These are phyloP conservation scores for Pseudomyrmex pallidus DNA, from an alignment of 1,140 invertebrate species.

Conservation along the genomic window DNA sequence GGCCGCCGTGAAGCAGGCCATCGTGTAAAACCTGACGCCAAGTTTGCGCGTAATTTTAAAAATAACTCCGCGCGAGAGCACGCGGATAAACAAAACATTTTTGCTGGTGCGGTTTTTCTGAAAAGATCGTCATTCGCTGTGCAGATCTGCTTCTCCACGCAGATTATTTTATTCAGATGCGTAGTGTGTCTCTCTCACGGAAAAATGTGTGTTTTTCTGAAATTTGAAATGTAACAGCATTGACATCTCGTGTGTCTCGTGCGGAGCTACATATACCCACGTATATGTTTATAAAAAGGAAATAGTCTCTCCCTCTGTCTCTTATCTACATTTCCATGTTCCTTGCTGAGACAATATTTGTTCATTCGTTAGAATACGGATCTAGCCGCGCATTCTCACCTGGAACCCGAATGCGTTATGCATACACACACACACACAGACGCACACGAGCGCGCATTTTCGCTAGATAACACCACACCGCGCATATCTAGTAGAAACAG, in stretches of 20 bases:
- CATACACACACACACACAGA: too few species aligned
- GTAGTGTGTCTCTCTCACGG: too few species aligned
- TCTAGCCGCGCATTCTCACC: neutral
- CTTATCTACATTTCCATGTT: neutral
- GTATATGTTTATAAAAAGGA: neutral
- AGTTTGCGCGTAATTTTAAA: constrained; percentile 9
- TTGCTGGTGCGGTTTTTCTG: neutral
- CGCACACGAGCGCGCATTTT: neutral
- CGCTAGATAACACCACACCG: constrained; percentile 22
- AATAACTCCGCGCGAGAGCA: neutral
- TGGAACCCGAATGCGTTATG: constrained; percentile 59
- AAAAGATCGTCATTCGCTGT: too few species aligned
- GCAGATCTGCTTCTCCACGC: too few species aligned
- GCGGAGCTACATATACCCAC: too few species aligned
- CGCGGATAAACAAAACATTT: constrained; percentile 18
- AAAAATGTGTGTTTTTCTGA: neutral
- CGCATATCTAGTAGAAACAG: constrained; percentile 68
- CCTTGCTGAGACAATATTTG: neutral
- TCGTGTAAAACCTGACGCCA: constrained; percentile 1
- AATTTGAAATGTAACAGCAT: neutral
- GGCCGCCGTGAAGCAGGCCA: neutral
- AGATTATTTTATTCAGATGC: too few species aligned
- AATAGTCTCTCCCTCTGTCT: neutral
- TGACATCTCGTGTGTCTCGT: too few species aligned
- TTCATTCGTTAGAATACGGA: constrained; percentile 1